Evolutionary conservation across 2,113 vertebrate species (phyloP), one percentile per base, ranked within the genome.

Genomic region (Coturnix japonica): DNA sequence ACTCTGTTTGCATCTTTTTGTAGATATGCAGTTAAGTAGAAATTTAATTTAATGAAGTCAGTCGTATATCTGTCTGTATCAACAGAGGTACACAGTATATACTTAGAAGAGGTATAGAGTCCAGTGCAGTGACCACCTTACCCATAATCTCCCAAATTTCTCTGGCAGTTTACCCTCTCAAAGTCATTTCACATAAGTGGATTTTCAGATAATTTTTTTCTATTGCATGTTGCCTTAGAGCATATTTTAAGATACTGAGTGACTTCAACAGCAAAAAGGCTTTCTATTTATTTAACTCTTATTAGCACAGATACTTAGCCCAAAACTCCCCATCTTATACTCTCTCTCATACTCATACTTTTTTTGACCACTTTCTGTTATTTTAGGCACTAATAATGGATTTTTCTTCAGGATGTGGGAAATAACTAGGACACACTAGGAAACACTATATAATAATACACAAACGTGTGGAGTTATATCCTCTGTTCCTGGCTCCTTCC

Each of bases 31-130:
- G 66, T 61, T 91, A 90, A 84, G 65, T 41, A 60, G 30, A 78
- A 54, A 80, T 37, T 74, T 72, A 49, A 72, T 72, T 89, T 78
- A 91, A 77, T 56, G 73, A 84, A 89, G 23, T 72, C 60, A 81
- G 33, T 84, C 53, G 25, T 1, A 0, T 22, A 31, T 71, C 81
- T 78, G 8, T 47, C 39, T 65, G 73, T 47, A 86, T 56, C 31
- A 82, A 30, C 57, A 61, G 22, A 41, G 39, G 39, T 41, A 41
- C 12, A 41, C 39, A 41, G 39, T 41, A 41, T 41, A 41, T 41
- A 41, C 12, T 41, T 31, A 21, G 65, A 85, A 16, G n/a, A 67
- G 35, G 5, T 26, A 8, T 11, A 39, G 3, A 47, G 43, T 7
- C 39, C 47, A 87, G 30, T 31, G 35, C 11, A 25, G 39, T 37